These are phyloP conservation scores for Eueides isabella DNA, from an alignment of 1,140 invertebrate species.

Conservation along the genomic window DNA sequence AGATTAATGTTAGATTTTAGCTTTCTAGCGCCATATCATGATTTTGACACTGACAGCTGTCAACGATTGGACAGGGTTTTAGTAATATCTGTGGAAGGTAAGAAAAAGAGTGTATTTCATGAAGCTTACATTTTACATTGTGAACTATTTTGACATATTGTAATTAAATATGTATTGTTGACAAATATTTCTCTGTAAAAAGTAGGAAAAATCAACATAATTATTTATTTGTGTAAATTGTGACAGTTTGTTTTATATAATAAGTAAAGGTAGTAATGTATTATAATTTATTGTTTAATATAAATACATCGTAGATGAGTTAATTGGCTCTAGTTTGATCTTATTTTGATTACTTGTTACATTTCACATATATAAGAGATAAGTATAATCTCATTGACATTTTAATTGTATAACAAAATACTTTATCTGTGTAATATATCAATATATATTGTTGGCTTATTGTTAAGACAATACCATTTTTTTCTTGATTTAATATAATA, in stretches of 20 bases:
- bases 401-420: not conserved
- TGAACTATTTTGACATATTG: constrained; percentile 1
- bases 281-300: not conserved
- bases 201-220: not conserved
- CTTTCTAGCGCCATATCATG: constrained; percentile 11
- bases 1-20: not conserved
- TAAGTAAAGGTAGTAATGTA: not conserved
- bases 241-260: not conserved
- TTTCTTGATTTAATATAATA: not conserved
- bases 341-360: not conserved
- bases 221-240: constrained; percentile 10
- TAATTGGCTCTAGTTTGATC: not conserved
- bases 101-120: not conserved
- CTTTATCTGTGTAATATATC: not conserved
- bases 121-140: not conserved
- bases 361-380: not conserved
- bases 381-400: not conserved
- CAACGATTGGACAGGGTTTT: constrained; percentile 12
- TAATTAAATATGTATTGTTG: not conserved
- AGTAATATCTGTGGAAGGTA: constrained; percentile 2
- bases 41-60: constrained; percentile 18
- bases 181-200: not conserved
- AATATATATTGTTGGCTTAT: not conserved
- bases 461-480: not conserved
- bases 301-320: not conserved